phyloP scores from a whole-genome alignment of 2,113 vertebrate genomes.

The Orycteropus afer region DNA sequence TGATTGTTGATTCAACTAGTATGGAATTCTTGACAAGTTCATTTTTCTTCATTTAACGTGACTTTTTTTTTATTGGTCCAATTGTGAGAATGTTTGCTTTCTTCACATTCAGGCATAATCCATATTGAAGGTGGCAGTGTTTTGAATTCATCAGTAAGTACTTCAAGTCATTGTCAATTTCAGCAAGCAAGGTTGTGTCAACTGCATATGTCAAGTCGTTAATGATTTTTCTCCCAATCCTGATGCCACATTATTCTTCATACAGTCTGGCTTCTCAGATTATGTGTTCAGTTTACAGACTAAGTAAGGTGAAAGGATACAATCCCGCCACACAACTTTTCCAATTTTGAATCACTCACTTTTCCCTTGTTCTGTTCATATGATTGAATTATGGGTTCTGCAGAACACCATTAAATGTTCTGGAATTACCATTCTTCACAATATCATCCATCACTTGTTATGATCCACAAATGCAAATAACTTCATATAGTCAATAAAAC shows the following conservation, averaged over 20 bases:
- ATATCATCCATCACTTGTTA: not conserved
- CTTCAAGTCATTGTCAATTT: not conserved
- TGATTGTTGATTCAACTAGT: not conserved
- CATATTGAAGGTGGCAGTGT: not conserved
- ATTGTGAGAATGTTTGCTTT: not conserved
- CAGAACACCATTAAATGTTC: not conserved
- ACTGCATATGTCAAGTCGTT: not conserved
- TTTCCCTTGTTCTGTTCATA: not conserved
- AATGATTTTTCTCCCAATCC: not conserved
- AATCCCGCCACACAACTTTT: too few relatives aligned
- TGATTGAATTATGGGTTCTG: not conserved
- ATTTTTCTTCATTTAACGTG: not conserved
- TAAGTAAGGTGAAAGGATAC: not conserved
- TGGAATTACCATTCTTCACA: not conserved
- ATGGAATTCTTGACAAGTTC: not conserved
- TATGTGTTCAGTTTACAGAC: not conserved
- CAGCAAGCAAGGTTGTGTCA: not conserved
- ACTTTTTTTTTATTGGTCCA: not conserved
- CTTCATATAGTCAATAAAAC: not conserved
- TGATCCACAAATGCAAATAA: not conserved
- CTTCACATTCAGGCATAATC: not conserved
- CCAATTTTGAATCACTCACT: not conserved
- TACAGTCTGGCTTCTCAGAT: not conserved
- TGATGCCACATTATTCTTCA: not conserved
- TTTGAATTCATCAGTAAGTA: not conserved